Evolutionary conservation across 2,888 invertebrate genomes (phyloP).

Genomic region (Meta bourneti): DNA sequence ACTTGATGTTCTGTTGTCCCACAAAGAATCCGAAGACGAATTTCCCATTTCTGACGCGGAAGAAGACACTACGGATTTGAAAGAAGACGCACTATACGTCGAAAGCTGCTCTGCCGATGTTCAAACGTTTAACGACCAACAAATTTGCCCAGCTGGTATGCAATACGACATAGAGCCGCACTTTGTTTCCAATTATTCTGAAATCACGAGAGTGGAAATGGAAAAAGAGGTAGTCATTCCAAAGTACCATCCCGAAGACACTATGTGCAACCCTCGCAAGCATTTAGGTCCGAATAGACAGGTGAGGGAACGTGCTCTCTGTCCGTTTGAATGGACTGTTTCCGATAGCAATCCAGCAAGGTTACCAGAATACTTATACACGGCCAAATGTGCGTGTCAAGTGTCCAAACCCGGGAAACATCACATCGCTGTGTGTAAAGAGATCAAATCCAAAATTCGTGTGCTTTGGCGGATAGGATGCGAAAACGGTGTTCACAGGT

Average conservation of each 20-base stretch:
- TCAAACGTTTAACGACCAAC: background rate
- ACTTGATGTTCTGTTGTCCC: background rate
- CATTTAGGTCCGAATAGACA: conserved; percentile 77
- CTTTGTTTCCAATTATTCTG: background rate
- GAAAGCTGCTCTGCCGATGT: conserved; percentile 1
- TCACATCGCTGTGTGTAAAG: background rate
- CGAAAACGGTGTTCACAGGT: background rate
- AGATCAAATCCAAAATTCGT: conserved; percentile 39
- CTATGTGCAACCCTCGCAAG: conserved; percentile 7
- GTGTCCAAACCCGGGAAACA: background rate
- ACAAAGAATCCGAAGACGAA: background rate
- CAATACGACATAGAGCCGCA: conserved; percentile 33
- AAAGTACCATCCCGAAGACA: background rate
- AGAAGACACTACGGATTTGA: background rate
- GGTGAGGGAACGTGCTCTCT: conserved; percentile 68
- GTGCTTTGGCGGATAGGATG: conserved; percentile 59
- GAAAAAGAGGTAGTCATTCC: background rate
- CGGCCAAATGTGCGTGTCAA: conserved; percentile 50
- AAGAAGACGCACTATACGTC: background rate
- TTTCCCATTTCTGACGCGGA: too few species aligned
- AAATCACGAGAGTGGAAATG: background rate
- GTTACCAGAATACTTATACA: conserved; percentile 37
- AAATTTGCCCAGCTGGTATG: conserved; percentile 12
- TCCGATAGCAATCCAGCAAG: conserved; percentile 22
- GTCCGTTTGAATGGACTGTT: conserved; percentile 53